Evolutionary conservation across 2,113 vertebrate genomes (phyloP), one percentile per base, ranked within the genome.

Genomic region (Oreotrochilus melanogaster): DNA sequence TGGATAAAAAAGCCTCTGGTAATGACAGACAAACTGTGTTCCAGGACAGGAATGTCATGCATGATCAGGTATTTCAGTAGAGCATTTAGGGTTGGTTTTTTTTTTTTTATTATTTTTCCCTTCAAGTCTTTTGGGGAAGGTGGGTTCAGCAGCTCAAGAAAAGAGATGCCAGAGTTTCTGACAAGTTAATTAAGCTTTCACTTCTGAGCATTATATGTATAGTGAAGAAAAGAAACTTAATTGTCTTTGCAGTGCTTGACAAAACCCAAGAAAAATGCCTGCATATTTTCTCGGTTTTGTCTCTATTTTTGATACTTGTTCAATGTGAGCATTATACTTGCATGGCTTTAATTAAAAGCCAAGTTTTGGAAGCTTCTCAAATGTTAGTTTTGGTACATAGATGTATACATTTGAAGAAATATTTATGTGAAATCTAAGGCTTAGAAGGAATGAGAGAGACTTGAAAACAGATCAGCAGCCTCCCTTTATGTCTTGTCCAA

Each of bases 121-220:
- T 95, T 96, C 89, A 95, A 96, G 92, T 97, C 97, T 97, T 97
- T 96, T 88, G 96, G 97, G 97, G 97, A 98, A 98, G 96, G 96
- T 97, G 96, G 95, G 96, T 97, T 96, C 96, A 98, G 96, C 96
- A 97, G 96, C 97, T 97, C 97, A 94, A 97, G 96, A 97, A 98
- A 98, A 96, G 97, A 98, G 97, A 97, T 97, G 97, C 98, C 95
- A 96, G 47, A 58, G 58, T 96, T 97, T 98, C 97, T 98, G 98
- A 98, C 98, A 98, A 98, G 97, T 98, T 98, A 98, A 98, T 98
- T 98, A 98, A 98, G 98, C 98, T 98, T 98, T 98, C 98, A 98
- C 94, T 98, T 98, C 97, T 97, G 97, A 98, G 97, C 94, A 98
- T 97, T 98, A 98, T 97, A 98, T 97, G 97, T 98, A 97, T 90